A percentile compares a stretch with the other conserved stretches of the same genome.
phyloP scores from a whole-genome alignment of 2,888 invertebrate species.

The Acleris cristana region DNA sequence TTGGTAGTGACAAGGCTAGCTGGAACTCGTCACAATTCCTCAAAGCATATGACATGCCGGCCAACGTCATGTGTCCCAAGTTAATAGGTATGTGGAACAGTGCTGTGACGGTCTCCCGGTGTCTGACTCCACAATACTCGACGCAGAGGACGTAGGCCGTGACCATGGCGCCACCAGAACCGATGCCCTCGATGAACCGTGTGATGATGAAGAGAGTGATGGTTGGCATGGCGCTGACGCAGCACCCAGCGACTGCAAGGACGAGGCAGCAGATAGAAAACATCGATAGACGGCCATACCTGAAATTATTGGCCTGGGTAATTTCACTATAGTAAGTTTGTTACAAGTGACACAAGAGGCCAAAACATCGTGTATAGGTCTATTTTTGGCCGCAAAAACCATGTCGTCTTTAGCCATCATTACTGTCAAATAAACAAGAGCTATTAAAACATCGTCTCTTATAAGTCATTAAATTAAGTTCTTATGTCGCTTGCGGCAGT shows the following conservation, averaged over 20 bases:
- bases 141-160: constrained; percentile 63
- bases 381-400: no score
- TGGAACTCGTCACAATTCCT: constrained; percentile 63
- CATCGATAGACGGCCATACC: constrained; percentile 60
- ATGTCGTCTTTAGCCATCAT: no score
- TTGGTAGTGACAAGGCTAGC: constrained; percentile 61
- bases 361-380: no score
- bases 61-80: constrained; percentile 59
- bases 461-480: no score
- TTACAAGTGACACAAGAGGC: neutral
- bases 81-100: constrained; percentile 66
- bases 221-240: constrained; percentile 59
- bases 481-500: no score
- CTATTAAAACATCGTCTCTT: no score
- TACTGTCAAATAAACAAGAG: no score
- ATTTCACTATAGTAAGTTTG: constrained; percentile 34
- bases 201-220: constrained; percentile 53
- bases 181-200: constrained; percentile 65
- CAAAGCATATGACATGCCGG: constrained; percentile 64
- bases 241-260: constrained; percentile 54
- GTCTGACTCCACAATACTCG: constrained; percentile 60
- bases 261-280: constrained; percentile 52
- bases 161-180: constrained; percentile 65
- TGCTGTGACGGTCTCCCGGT: constrained; percentile 64
- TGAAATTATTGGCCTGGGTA: constrained; percentile 45